These are phyloP conservation scores for Cecropterus lyciades DNA, from an alignment of 1,140 invertebrate genomes.

Conservation along the genomic window DNA sequence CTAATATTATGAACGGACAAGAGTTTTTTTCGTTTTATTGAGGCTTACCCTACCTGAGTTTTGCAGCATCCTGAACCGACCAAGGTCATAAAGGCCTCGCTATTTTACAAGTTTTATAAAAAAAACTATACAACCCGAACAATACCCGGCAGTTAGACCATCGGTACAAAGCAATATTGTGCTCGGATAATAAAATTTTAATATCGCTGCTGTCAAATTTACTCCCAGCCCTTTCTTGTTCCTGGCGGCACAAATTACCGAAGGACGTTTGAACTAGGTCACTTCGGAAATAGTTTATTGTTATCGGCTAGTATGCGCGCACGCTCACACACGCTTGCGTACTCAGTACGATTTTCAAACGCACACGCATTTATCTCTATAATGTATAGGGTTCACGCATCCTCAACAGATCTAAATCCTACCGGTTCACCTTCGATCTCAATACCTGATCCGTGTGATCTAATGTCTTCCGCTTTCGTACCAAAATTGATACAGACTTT, in stretches of 20 bases:
- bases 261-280: conserved; percentile 82
- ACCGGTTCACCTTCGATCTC: conserved; percentile 69
- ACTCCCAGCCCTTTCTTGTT: conserved; percentile 81
- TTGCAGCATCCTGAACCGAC: conserved; percentile 24
- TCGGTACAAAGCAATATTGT: conserved; percentile 53
- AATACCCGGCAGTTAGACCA: conserved; percentile 40
- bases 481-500: conserved; percentile 63
- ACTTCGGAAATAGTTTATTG: conserved; percentile 85
- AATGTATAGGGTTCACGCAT: conserved; percentile 76
- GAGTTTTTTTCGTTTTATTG: conserved; percentile 17
- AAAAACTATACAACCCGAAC: conserved; percentile 14
- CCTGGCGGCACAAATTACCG: conserved; percentile 80
- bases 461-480: conserved; percentile 76
- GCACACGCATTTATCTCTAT: conserved; percentile 47
- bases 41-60: conserved; percentile 27
- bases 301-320: conserved; percentile 81
- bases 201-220: conserved; percentile 64
- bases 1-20: conserved; percentile 6
- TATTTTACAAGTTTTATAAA: conserved; percentile 31
- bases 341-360: conserved; percentile 53
- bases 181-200: conserved; percentile 61
- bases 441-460: conserved; percentile 57
- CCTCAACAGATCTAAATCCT: conserved; percentile 60
- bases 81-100: conserved; percentile 38
- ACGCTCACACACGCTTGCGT: conserved; percentile 63